Base-by-base conservation (phyloP, 2,797 vertebrate species). In the Neosilurus mollespiculum region DNA sequence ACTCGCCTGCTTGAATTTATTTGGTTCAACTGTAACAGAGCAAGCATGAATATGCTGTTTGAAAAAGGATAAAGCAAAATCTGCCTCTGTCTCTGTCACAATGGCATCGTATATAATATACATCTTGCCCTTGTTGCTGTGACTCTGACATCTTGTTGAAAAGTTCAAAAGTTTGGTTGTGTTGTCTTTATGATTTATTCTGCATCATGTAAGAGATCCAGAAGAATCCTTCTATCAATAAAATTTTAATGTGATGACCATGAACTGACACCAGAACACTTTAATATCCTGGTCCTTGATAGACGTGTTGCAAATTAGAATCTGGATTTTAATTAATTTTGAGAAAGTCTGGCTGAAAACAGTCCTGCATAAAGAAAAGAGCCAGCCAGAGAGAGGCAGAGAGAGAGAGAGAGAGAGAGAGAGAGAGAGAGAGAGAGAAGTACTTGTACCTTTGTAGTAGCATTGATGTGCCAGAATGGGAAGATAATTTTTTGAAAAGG, bases 401-500 rank as follows among this genome's bases (percentile, higher is more conserved):
- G n/a, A n/a, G n/a, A n/a, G n/a, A n/a, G n/a, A n/a, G n/a, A n/a
- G n/a, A n/a, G n/a, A n/a, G n/a, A n/a, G 22, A 15, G 69, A 85
- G 5, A 3, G 26, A 22, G 37, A 75, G 22, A 49, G 56, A 22
- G 37, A 26, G 62, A 56, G 76, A 69, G 37, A n/a, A 82, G 76
- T 2, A 70, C 59, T 22, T 12, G 53, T 8, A 81, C 37, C 37
- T 75, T 65, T 61, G 15, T 37, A n/a, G 37, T 43, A 51, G 37
- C 64, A 83, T 4, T 67, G 37, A 70, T 83, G 53, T 77, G 64
- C 71, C 59, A 22, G 15, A 78, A n/a, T 78, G 73, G 64, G 73
- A 83, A 76, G 78, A 61, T 18, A 70, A 37, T 78, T 78, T 64
- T 53, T 69, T 69, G 69, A 37, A 78, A 78, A 69, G 64, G 37